These are phyloP conservation scores for Tringa solitaria DNA, from an alignment of 2,113 vertebrate species.

Conservation along the genomic window DNA sequence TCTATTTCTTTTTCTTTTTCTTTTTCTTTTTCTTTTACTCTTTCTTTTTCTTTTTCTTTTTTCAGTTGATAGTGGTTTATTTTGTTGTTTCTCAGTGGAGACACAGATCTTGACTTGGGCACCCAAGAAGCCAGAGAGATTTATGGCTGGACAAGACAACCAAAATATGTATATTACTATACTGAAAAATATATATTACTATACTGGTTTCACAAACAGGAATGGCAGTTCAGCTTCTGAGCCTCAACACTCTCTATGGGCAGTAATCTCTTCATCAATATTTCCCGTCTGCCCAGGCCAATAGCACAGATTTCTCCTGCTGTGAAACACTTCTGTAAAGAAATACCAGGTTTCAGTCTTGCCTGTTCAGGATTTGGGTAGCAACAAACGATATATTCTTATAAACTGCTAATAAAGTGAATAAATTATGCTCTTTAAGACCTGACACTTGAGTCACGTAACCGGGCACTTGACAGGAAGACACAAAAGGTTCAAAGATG, in stretches of 20 bases:
- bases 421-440: background rate
- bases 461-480: background rate
- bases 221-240: background rate
- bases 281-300: background rate
- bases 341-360: background rate
- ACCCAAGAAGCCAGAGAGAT: background rate
- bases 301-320: background rate
- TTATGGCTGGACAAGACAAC: background rate
- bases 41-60: background rate
- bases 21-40: too few relatives aligned
- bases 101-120: background rate
- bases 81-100: background rate
- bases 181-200: background rate
- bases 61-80: background rate
- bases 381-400: background rate
- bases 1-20: too few relatives aligned
- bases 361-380: background rate
- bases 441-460: background rate
- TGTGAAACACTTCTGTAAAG: background rate
- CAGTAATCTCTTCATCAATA: background rate
- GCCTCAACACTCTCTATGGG: background rate
- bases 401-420: background rate
- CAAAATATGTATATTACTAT: background rate
- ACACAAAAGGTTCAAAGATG: background rate
- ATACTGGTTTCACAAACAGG: fast-evolving